Evolutionary conservation across 2,888 invertebrate species (phyloP), one percentile per base, ranked within the genome.

Genomic region (Automeris io): DNA sequence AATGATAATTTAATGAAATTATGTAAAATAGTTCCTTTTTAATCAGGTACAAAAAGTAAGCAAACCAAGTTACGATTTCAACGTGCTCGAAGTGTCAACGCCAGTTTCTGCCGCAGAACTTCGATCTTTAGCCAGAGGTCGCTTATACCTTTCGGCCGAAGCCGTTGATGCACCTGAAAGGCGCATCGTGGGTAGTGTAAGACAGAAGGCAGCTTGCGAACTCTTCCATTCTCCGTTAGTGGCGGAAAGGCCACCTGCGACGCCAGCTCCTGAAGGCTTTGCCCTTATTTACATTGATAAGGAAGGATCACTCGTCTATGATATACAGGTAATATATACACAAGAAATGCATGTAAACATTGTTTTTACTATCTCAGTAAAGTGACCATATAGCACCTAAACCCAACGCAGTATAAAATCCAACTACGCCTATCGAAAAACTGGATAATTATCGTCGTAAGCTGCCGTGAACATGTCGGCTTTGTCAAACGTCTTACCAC

Each of bases 281-380:
- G 93, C 94, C 1, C 91, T 95, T 91, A 88, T 93, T 35, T 95
- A 92, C 52, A 87, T 95, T 35, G 93, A 93, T 56, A 91, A 91
- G 43, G 92, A 92, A 41, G 95, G 95, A 3, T 91, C 92, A 0
- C 80, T 95, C 39, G 90, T 92, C 23, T 95, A 94, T 73, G 92
- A 93, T 43, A 91, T 95, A 40, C 90, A 90, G 74, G 83, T 89
- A 60, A n/a, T n/a, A n/a, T n/a, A n/a, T n/a, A n/a, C n/a, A n/a
- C n/a, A n/a, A n/a, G n/a, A n/a, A n/a, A n/a, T n/a, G n/a, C n/a
- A n/a, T n/a, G n/a, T n/a, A n/a, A n/a, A n/a, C n/a, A n/a, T n/a
- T n/a, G n/a, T n/a, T n/a, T n/a, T n/a, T n/a, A n/a, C n/a, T n/a
- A n/a, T n/a, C n/a, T n/a, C n/a, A n/a, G n/a, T n/a, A n/a, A n/a